Evolutionary conservation across 2,888 invertebrate species (phyloP).

Genomic region (Synanthedon tipuliformis): DNA sequence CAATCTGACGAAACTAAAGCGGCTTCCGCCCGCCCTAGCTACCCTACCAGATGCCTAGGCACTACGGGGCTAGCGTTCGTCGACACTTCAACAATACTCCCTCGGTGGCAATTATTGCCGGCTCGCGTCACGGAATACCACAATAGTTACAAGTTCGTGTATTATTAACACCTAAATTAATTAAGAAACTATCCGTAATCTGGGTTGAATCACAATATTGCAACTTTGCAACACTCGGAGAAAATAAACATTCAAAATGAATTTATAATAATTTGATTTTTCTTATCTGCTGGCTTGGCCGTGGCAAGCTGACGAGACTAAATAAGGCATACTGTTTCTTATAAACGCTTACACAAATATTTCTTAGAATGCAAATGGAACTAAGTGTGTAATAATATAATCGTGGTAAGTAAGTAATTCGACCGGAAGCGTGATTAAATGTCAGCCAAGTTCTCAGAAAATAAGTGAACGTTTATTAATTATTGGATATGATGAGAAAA

Average conservation of each 20-base stretch:
- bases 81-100: conserved; percentile 1
- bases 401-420: not conserved
- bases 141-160: not conserved
- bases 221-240: no score
- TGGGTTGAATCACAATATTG: no score
- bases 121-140: conserved; percentile 4
- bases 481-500: not conserved
- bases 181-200: no score
- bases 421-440: conserved; percentile 5
- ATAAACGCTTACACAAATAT: no score
- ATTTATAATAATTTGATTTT: no score
- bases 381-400: no score
- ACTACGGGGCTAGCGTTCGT: not conserved
- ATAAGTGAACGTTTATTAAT: not conserved
- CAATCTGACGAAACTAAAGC: conserved; percentile 10
- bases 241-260: no score
- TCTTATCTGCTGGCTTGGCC: no score
- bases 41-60: not conserved
- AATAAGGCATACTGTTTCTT: no score
- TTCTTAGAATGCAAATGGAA: no score
- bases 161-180: not conserved
- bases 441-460: not conserved
- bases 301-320: no score
- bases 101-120: conserved; percentile 10
- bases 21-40: conserved; percentile 59